Percentiles rank a stretch among this genome's conserved stretches.
phyloP scores from a whole-genome alignment of 2,888 invertebrate genomes.

The Silvanus unidentatus region DNA sequence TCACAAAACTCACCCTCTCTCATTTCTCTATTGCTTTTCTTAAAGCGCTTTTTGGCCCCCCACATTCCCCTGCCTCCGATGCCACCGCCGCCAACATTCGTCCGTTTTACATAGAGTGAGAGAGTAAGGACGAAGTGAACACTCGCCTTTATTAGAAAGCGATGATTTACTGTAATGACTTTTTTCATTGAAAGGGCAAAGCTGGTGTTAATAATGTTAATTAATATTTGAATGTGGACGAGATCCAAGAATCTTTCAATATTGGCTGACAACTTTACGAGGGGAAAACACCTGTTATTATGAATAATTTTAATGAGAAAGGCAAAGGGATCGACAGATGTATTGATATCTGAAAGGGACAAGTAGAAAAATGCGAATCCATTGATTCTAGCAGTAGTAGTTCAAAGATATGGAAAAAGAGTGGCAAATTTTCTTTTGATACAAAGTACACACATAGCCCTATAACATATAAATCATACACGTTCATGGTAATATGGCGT shows the following conservation, averaged over 20 bases:
- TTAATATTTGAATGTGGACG: slow-evolving; percentile 55
- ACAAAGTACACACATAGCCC: too few relatives aligned
- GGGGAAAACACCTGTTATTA: slow-evolving; percentile 31
- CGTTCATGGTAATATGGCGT: neutral
- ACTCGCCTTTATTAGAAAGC: slow-evolving; percentile 51
- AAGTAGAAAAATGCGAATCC: too few relatives aligned
- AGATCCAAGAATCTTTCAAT: slow-evolving; percentile 39
- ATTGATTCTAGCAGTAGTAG: too few relatives aligned
- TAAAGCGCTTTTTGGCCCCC: slow-evolving; percentile 32
- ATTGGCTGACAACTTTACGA: slow-evolving; percentile 31
- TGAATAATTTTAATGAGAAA: slow-evolving; percentile 25
- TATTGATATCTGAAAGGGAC: too few relatives aligned
- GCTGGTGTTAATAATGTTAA: slow-evolving; percentile 57
- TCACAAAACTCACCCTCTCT: slow-evolving; percentile 46
- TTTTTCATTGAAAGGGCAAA: slow-evolving; percentile 47
- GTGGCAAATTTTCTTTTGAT: too few relatives aligned
- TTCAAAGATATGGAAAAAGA: too few relatives aligned
- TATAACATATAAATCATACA: too few relatives aligned
- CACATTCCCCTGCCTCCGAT: slow-evolving; percentile 30
- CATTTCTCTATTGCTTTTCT: slow-evolving; percentile 34
- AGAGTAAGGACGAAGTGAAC: too few relatives aligned
- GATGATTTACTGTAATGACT: slow-evolving; percentile 59
- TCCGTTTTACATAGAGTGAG: slow-evolving; percentile 46
- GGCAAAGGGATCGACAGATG: too few relatives aligned
- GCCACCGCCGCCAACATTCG: slow-evolving; percentile 37